Conservation (phyloP, 1,140 invertebrate species). For the Muscidifurax raptorellus region DNA sequence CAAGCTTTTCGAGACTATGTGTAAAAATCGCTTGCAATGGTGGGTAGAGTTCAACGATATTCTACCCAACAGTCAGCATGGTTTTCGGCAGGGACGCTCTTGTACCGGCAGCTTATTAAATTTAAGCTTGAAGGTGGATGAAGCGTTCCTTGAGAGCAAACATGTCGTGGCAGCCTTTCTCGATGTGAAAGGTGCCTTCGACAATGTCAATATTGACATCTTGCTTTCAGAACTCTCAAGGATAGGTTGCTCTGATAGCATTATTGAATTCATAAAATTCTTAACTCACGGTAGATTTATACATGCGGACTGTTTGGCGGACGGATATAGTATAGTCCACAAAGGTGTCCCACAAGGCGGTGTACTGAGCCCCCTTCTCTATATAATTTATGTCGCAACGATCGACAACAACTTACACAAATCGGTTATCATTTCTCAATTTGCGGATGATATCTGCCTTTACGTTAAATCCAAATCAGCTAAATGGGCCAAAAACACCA, state of each 20-base stretch:
- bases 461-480: not conserved
- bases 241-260: not conserved
- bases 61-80: not conserved
- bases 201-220: conserved; percentile 15
- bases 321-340: not conserved
- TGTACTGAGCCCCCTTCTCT: too few relatives aligned
- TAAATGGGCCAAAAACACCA: not conserved
- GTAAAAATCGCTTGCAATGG: conserved; percentile 18
- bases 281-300: conserved; percentile 9
- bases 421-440: not conserved
- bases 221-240: conserved; percentile 10
- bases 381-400: not conserved
- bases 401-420: not conserved
- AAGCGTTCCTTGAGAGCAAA: not conserved
- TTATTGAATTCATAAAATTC: conserved; percentile 23
- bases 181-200: conserved; percentile 8
- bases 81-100: not conserved
- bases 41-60: not conserved
- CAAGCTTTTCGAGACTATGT: not conserved
- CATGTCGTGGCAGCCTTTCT: conserved; percentile 18
- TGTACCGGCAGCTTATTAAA: conserved; percentile 1
- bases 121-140: conserved; percentile 8
- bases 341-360: conserved; percentile 12
- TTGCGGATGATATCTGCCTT: not conserved
- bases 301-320: not conserved